Evolutionary conservation across 2,888 invertebrate species (phyloP), one percentile per base, ranked within the genome.

Genomic region (Ernsta delagoae): DNA sequence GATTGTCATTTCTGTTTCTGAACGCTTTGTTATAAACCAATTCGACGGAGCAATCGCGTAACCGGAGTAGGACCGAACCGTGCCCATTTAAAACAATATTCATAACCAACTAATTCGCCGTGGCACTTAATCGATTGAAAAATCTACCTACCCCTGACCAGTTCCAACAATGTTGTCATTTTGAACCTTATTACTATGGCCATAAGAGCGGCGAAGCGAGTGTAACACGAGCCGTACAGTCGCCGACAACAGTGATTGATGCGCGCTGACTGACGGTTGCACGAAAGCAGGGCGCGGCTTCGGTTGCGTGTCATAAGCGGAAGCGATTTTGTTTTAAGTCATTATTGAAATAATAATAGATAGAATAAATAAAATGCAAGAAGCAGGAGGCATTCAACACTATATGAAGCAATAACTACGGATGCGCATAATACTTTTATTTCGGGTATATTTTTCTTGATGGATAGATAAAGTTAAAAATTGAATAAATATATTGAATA

Each of bases 141-240:
- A 83, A 78, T 75, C 78, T 77, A 78, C 76, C 78, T 76, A 78
- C 80, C 80, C 82, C 79, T 75, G 75, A 72, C 75, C 72, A 68
- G 68, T 69, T 16, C 24, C 62, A 50, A 31, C 24, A 5, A 41
- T 9, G 57, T 31, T 8, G 12, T 34, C 5, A 82, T 72, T 76
- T 73, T 79, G 71, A 74, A 82, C 84, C 76, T 80, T 88, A 84
- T 70, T 45, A n/a, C 74, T 80, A 87, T 75, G 79, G 72, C 56
- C 39, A 63, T 56, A 70, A 69, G 70, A 73, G 72, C 72, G 77
- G 70, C 70, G 78, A 78, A 74, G 75, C 75, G 80, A 80, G 84
- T 90, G 89, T 88, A 90, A 90, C 88, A 89, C 88, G 91, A 90
- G 90, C 88, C 84, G 88, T 83, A 82, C 85, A 87, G 87, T 86